These are phyloP conservation scores for Dermatemys mawii DNA, from an alignment of 2,113 vertebrate genomes.

Conservation along the genomic window DNA sequence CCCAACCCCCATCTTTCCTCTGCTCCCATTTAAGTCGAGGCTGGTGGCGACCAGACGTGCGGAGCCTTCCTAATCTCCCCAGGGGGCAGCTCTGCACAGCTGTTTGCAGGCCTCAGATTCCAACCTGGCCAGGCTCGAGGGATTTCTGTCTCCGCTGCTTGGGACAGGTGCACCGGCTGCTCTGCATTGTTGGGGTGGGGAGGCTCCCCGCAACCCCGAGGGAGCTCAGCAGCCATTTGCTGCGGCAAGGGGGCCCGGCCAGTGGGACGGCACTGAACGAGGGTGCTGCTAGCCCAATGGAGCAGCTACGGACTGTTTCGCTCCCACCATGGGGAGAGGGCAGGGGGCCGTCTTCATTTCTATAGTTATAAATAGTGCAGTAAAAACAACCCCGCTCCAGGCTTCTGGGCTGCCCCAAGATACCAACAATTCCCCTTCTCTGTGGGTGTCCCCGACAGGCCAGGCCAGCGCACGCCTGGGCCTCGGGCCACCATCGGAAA, in stretches of 20 bases:
- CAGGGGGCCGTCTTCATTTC: constrained; percentile 22
- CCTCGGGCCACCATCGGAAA: constrained; percentile 30
- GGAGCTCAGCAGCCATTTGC: background rate
- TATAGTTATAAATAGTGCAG: constrained; percentile 67
- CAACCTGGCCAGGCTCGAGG: background rate
- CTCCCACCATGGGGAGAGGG: background rate
- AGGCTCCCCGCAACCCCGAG: background rate
- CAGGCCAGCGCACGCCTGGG: background rate
- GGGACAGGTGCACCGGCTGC: background rate
- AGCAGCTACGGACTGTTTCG: background rate
- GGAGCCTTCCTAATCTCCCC: constrained; percentile 23
- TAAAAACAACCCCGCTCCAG: constrained; percentile 53
- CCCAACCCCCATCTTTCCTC: background rate
- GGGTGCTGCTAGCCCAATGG: background rate
- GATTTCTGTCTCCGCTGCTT: background rate
- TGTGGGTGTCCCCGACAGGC: background rate
- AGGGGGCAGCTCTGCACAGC: background rate
- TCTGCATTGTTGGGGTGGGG: background rate
- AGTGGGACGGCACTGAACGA: background rate
- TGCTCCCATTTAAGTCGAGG: background rate
- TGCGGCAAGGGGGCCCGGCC: background rate
- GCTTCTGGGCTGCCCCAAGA: constrained; percentile 35
- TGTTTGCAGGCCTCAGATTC: background rate
- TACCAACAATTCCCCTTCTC: background rate
- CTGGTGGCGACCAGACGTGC: background rate